phyloP scores from a whole-genome alignment of 30 jellyfish, hydroid and myxozoan species.

The Hydractinia echinata region DNA sequence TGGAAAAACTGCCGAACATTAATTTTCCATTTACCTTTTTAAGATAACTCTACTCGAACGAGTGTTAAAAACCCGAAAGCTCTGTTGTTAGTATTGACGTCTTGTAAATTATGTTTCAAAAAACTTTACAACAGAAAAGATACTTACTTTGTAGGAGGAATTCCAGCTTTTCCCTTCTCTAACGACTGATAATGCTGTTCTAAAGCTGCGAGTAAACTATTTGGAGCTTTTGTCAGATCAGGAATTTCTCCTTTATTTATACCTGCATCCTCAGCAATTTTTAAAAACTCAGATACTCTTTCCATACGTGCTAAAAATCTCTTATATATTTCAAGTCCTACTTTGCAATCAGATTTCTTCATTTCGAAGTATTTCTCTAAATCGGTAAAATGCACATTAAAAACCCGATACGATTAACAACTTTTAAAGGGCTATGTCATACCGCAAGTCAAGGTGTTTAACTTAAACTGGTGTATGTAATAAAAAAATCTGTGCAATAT shows the following conservation, averaged over 20 bases:
- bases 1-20: no score
- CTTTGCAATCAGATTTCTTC: constrained; percentile 86
- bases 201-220: constrained; percentile 74
- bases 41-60: no score
- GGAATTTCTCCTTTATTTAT: constrained; percentile 93
- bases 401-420: not conserved
- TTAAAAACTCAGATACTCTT: constrained; percentile 78
- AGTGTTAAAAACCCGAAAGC: no score
- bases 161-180: constrained; percentile 73
- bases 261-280: constrained; percentile 96
- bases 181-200: constrained; percentile 70
- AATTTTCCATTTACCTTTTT: no score
- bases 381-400: not conserved
- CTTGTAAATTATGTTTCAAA: no score
- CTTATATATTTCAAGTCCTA: constrained; percentile 76
- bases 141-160: constrained; percentile 80
- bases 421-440: no score
- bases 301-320: constrained; percentile 88
- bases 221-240: constrained; percentile 89
- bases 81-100: no score
- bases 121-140: no score
- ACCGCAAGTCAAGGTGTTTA: not conserved
- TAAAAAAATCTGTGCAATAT: not conserved
- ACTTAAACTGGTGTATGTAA: not conserved
- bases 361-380: constrained; percentile 83